Conservation (phyloP, 2,113 vertebrate species). For the Oriolus oriolus region DNA sequence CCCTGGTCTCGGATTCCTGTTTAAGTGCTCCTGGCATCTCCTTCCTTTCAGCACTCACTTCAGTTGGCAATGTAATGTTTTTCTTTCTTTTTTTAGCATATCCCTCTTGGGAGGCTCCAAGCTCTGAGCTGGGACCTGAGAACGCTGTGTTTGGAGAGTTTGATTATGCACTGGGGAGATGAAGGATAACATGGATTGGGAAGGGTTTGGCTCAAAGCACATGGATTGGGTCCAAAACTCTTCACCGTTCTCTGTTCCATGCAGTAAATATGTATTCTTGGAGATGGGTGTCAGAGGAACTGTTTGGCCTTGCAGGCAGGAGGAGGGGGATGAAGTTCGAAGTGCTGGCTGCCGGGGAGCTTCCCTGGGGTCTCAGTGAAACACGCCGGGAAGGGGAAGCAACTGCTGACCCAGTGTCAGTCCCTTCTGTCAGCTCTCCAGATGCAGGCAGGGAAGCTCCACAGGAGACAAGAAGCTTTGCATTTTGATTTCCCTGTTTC, state of each 20-base stretch:
- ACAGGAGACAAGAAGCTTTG: neutral
- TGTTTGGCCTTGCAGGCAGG: neutral
- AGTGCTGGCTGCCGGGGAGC: fast-evolving
- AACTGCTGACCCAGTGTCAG: neutral
- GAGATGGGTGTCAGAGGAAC: neutral
- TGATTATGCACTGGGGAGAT: slow-evolving; percentile 28
- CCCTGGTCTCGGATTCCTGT: neutral
- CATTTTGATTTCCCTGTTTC: neutral
- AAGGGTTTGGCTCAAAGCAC: slow-evolving; percentile 8
- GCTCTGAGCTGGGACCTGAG: slow-evolving; percentile 16
- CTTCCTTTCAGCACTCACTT: slow-evolving; percentile 33
- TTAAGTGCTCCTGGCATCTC: slow-evolving; percentile 48
- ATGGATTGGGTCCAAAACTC: neutral
- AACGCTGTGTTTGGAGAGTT: neutral
- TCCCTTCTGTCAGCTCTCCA: neutral
- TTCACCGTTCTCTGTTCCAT: neutral
- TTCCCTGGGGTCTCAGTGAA: neutral
- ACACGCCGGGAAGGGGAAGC: neutral
- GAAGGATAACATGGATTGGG: neutral
- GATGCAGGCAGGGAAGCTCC: neutral
- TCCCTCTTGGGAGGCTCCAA: neutral
- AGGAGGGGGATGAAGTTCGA: neutral
- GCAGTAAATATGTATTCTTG: neutral
- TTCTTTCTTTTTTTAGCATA: slow-evolving; percentile 44
- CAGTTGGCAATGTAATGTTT: slow-evolving; percentile 38